Conservation (phyloP, 2,888 invertebrate species). For the Melinaea marsaeus region DNA sequence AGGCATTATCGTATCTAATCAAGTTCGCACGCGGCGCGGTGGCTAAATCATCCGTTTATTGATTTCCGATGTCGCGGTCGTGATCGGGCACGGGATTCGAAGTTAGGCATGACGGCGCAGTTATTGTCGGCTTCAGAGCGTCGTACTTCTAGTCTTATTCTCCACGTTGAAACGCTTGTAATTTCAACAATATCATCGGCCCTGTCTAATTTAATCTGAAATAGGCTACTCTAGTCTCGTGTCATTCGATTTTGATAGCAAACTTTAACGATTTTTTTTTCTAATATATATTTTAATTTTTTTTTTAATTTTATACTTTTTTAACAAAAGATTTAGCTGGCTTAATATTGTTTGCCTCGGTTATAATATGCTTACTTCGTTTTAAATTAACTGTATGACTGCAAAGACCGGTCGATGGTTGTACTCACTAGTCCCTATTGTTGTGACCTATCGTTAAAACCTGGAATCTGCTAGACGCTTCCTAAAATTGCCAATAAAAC, state of each 20-base stretch:
- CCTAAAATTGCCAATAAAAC: slow-evolving; percentile 66
- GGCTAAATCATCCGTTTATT: slow-evolving; percentile 78
- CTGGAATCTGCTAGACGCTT: slow-evolving; percentile 49
- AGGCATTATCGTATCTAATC: slow-evolving; percentile 75
- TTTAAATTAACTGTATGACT: slow-evolving; percentile 43
- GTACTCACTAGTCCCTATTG: slow-evolving; percentile 63
- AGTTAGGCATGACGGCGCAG: slow-evolving; percentile 69
- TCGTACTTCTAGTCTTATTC: slow-evolving; percentile 58
- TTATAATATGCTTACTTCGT: too few relatives aligned
- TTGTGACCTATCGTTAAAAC: slow-evolving; percentile 64
- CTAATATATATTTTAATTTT: slow-evolving; percentile 29
- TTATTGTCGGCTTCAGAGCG: slow-evolving; percentile 65
- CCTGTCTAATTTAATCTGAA: slow-evolving; percentile 68
- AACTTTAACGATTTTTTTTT: slow-evolving; percentile 38
- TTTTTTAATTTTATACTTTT: slow-evolving; percentile 25
- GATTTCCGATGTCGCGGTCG: slow-evolving; percentile 78
- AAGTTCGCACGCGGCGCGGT: slow-evolving; percentile 77
- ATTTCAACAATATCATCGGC: slow-evolving; percentile 72
- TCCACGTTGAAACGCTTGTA: slow-evolving; percentile 74
- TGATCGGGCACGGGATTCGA: slow-evolving; percentile 69
- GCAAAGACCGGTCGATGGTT: slow-evolving; percentile 61
- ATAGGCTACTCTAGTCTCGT: slow-evolving; percentile 47
- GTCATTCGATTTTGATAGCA: slow-evolving; percentile 45
- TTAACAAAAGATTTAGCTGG: slow-evolving; percentile 25
- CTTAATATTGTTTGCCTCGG: too few relatives aligned